Evolutionary conservation across 1,140 invertebrate species (phyloP).

Genomic region (Monochamus saltuarius): DNA sequence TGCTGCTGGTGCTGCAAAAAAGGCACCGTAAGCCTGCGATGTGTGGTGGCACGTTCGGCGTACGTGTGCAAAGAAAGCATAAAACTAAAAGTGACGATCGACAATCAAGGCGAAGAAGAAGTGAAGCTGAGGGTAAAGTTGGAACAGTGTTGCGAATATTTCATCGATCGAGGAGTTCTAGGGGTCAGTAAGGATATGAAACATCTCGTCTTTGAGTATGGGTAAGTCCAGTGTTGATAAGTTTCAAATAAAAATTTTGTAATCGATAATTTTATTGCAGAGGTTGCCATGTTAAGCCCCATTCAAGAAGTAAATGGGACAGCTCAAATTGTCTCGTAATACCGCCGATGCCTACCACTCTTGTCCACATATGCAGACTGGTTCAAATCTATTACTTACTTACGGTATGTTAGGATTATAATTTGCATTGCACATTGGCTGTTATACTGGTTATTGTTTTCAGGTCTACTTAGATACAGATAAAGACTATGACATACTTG

Average conservation of each 20-base stretch:
- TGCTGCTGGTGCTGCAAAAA: constrained; percentile 77
- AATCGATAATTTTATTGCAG: constrained; percentile 37
- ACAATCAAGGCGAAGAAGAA: constrained; percentile 76
- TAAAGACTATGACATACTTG: constrained; percentile 71
- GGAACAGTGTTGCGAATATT: constrained; percentile 79
- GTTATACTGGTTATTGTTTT: constrained; percentile 31
- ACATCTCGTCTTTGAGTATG: constrained; percentile 73
- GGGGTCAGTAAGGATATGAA: constrained; percentile 72
- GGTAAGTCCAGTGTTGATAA: constrained; percentile 31
- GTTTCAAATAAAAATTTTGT: background rate
- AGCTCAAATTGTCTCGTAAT: constrained; percentile 68
- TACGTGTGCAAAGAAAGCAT: constrained; percentile 82
- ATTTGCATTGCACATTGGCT: background rate
- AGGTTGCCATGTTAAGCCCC: constrained; percentile 64
- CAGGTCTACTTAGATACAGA: constrained; percentile 72
- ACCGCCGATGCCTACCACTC: constrained; percentile 78
- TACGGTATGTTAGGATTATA: constrained; percentile 60
- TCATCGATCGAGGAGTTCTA: constrained; percentile 77
- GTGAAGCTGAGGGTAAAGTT: constrained; percentile 70
- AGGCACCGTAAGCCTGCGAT: constrained; percentile 69
- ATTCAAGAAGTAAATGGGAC: constrained; percentile 66
- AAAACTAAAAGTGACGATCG: constrained; percentile 72
- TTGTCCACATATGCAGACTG: constrained; percentile 72
- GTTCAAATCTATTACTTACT: constrained; percentile 80
- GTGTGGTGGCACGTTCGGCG: constrained; percentile 72